Percentiles rank a stretch among this genome's conserved stretches.
These are phyloP conservation scores for Epinotia brunnichana DNA, from an alignment of 2,888 invertebrate genomes.

Conservation along the genomic window DNA sequence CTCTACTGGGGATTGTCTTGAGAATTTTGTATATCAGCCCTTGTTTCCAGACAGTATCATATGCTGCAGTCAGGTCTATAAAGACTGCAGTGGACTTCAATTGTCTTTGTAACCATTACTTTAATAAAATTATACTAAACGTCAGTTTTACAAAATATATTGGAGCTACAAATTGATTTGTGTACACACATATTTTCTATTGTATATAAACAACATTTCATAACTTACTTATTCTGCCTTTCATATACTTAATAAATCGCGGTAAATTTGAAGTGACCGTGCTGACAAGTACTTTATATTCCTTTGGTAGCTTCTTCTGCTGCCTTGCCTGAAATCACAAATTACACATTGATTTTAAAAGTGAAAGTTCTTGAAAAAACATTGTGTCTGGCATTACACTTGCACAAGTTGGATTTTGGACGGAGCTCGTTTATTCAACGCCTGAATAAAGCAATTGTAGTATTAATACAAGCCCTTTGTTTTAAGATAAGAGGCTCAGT, in stretches of 20 bases:
- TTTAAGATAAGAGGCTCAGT: too few relatives aligned
- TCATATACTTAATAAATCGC: constrained; percentile 89
- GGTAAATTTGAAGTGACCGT: constrained; percentile 88
- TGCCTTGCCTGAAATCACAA: constrained; percentile 82
- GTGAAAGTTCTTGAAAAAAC: not conserved
- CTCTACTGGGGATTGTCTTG: too few relatives aligned
- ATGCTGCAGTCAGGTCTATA: too few relatives aligned
- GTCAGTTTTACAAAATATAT: constrained; percentile 40
- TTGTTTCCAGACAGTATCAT: too few relatives aligned
- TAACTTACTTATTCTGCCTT: constrained; percentile 68
- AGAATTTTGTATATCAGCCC: too few relatives aligned
- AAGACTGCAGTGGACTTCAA: too few relatives aligned
- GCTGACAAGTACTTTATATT: constrained; percentile 87
- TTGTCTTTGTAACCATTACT: too few relatives aligned
- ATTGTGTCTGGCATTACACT: too few relatives aligned
- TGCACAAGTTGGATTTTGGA: not conserved
- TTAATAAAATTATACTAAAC: constrained; percentile 35
- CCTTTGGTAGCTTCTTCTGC: constrained; percentile 86
- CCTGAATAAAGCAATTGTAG: not conserved
- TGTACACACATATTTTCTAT: constrained; percentile 30
- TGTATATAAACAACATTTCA: constrained; percentile 50
- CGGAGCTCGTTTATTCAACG: not conserved
- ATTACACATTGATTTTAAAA: not conserved
- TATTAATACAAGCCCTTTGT: too few relatives aligned
- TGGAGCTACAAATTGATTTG: constrained; percentile 23